Conservation (phyloP, 2,797 vertebrate genomes). For the Enteromius argenteus region DNA sequence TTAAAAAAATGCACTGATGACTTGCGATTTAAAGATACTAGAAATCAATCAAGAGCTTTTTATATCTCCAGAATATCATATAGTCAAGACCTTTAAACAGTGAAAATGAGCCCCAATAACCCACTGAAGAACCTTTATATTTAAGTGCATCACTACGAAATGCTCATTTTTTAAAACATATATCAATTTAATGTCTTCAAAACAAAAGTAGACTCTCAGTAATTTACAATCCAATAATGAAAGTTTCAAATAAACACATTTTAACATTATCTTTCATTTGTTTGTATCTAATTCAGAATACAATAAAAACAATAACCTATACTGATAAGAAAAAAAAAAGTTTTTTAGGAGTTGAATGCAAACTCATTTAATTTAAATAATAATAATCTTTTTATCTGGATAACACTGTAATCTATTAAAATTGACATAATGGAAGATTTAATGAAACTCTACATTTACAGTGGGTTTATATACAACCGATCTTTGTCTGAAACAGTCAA, state of each 20-base stretch:
- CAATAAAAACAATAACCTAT: background rate
- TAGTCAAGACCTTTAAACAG: background rate
- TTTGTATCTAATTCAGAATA: background rate
- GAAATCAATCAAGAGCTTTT: background rate
- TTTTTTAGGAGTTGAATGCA: background rate
- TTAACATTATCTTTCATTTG: background rate
- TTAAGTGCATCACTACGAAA: background rate
- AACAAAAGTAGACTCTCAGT: background rate
- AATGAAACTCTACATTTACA: constrained; percentile 1
- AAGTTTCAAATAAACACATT: background rate
- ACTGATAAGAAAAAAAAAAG: background rate
- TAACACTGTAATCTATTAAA: background rate
- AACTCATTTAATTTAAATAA: background rate
- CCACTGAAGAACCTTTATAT: background rate
- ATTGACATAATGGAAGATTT: constrained; percentile 1
- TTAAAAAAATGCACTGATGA: background rate
- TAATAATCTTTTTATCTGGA: background rate
- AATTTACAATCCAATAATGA: background rate
- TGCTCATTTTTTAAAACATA: background rate
- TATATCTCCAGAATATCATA: background rate
- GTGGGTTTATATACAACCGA: constrained; percentile 35
- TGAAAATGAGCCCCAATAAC: background rate
- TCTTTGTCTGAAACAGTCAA: constrained; percentile 64
- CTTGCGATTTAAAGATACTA: background rate
- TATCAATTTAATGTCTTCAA: background rate